A percentile compares a stretch with the other conserved stretches of the same genome.
These are phyloP conservation scores for Trinorchestia longiramus DNA, from an alignment of 1,140 invertebrate species.

Conservation along the genomic window DNA sequence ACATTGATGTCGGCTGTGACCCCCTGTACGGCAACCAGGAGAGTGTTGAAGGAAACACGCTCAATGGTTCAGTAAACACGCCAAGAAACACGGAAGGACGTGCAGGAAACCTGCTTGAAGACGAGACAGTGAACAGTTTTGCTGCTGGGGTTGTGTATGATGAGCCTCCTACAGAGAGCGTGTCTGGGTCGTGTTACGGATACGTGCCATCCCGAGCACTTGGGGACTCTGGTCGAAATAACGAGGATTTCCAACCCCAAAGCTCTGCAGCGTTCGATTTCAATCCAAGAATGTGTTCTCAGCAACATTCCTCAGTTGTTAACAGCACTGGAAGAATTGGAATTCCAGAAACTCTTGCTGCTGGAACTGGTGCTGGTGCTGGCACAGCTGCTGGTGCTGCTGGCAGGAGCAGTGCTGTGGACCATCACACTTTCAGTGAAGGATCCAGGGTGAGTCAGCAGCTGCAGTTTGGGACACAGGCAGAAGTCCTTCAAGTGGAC, in stretches of 20 bases:
- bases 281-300: not conserved
- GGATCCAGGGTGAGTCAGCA: not conserved
- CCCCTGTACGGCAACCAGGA: not conserved
- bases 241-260: not conserved
- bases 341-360: not conserved
- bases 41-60: not conserved
- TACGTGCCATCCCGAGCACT: not conserved
- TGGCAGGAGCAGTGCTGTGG: too few relatives aligned
- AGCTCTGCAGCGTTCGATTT: not conserved
- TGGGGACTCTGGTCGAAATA: not conserved
- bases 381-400: too few relatives aligned
- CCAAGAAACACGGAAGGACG: not conserved
- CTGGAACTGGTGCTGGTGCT: not conserved
- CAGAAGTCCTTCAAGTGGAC: not conserved
- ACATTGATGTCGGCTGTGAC: not conserved
- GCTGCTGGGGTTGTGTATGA: not conserved
- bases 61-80: not conserved
- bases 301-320: not conserved
- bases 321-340: not conserved
- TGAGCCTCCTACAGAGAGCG: not conserved
- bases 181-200: not conserved
- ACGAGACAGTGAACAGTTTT: not conserved
- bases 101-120: not conserved
- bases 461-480: too few relatives aligned
- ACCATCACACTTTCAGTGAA: not conserved